A percentile compares a stretch with the other conserved stretches of the same genome.
Conservation (phyloP, 1,140 invertebrate species). For the Phymorhynchus buccinoides region DNA sequence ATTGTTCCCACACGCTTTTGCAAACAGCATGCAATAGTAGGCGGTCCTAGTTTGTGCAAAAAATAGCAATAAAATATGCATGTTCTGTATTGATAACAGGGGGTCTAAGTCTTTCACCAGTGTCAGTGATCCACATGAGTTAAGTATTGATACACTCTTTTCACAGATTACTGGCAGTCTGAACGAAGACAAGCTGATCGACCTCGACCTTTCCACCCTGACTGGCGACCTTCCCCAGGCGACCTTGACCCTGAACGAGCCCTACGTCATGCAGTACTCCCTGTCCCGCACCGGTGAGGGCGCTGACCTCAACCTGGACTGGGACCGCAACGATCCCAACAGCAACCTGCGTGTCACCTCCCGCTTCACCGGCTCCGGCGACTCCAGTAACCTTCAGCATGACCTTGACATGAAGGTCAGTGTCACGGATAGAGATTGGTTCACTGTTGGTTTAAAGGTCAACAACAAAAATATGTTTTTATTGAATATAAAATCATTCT, state of each 20-base stretch:
- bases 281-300: conserved; percentile 9
- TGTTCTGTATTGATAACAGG: no score
- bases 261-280: conserved; percentile 14
- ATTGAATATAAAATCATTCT: no score
- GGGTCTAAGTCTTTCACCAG: no score
- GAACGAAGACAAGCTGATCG: conserved; percentile 14
- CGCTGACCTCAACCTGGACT: neutral
- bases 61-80: no score
- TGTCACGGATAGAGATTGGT: no score
- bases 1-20: no score
- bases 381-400: neutral
- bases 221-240: conserved; percentile 8
- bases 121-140: no score
- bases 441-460: no score
- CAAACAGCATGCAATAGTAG: no score
- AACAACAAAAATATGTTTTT: no score
- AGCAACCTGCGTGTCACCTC: conserved; percentile 7
- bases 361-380: conserved; percentile 25
- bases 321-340: conserved; percentile 24
- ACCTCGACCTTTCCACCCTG: conserved; percentile 7
- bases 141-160: no score
- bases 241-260: conserved; percentile 3
- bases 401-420: conserved; percentile 18
- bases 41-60: no score
- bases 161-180: conserved; percentile 2